Evolutionary conservation across 2,113 vertebrate genomes (phyloP).

Genomic region (Gobius niger): DNA sequence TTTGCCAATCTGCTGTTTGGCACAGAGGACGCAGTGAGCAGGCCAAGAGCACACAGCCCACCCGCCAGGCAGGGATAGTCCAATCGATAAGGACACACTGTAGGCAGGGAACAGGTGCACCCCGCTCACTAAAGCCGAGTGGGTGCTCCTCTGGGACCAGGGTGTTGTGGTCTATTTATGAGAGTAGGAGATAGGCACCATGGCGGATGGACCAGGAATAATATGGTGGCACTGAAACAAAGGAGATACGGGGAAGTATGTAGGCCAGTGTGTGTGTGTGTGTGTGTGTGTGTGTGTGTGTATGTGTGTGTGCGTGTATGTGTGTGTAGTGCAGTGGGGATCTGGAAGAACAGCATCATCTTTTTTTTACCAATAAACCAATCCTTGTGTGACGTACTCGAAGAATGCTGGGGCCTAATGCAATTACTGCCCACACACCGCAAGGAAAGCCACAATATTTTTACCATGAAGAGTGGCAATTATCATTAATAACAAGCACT

Average conservation of each 20-base stretch:
- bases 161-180: slow-evolving; percentile 51
- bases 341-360: slow-evolving; percentile 7
- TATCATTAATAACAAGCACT: background rate
- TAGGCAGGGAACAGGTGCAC: slow-evolving; percentile 63
- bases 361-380: slow-evolving; percentile 9
- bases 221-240: slow-evolving; percentile 18
- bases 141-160: slow-evolving; percentile 45
- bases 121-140: slow-evolving; percentile 42
- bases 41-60: slow-evolving; percentile 52
- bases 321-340: slow-evolving; percentile 4
- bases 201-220: slow-evolving; percentile 1
- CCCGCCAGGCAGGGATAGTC: slow-evolving; percentile 52
- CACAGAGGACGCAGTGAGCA: slow-evolving; percentile 33
- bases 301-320: slow-evolving; percentile 4
- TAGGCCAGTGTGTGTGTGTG: slow-evolving; percentile 3
- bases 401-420: slow-evolving; percentile 27
- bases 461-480: background rate
- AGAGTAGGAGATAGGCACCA: slow-evolving; percentile 18
- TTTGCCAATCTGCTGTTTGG: slow-evolving; percentile 58
- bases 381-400: slow-evolving; percentile 7
- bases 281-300: slow-evolving; percentile 9
- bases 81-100: slow-evolving; percentile 64
- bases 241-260: slow-evolving; percentile 10
- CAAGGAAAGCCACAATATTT: background rate
- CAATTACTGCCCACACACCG: slow-evolving; percentile 51